phyloP scores from a whole-genome alignment of 2,888 invertebrate species.

The Smittia sp. region DNA sequence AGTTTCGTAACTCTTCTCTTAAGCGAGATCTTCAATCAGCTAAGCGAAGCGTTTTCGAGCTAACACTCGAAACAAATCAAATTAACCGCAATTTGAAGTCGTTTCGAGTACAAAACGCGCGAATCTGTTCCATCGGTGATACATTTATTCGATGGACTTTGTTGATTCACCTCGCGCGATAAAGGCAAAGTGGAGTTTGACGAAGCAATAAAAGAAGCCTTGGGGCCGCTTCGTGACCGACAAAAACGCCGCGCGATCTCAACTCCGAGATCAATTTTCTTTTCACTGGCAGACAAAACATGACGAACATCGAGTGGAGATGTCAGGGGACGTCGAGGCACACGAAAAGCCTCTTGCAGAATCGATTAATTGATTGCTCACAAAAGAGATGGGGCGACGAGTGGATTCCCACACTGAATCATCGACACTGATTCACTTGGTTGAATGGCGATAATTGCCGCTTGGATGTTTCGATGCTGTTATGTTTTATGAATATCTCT shows the following conservation, averaged over 20 bases:
- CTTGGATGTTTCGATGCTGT: neutral
- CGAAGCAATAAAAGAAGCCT: constrained; percentile 23
- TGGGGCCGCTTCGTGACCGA: constrained; percentile 33
- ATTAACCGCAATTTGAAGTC: neutral
- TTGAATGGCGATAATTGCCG: neutral
- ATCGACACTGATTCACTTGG: neutral
- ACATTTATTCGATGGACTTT: constrained; percentile 2
- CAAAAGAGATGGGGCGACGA: neutral
- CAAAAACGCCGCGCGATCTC: constrained; percentile 28
- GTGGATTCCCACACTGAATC: neutral
- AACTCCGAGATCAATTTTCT: constrained; percentile 24
- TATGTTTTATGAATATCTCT: constrained; percentile 15
- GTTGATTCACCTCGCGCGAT: constrained; percentile 14
- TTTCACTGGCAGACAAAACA: constrained; percentile 20
- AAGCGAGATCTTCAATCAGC: neutral
- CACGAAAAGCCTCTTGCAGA: neutral
- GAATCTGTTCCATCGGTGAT: constrained; percentile 6
- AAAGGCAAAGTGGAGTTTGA: neutral
- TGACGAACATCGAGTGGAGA: neutral
- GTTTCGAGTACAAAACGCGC: neutral
- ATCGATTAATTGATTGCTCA: neutral
- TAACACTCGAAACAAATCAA: neutral
- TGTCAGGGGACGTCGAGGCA: neutral
- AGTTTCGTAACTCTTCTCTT: neutral
- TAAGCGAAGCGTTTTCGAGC: no score